These are phyloP conservation scores for Seriola quinqueradiata DNA, from an alignment of 2,113 vertebrate genomes.

Conservation along the genomic window DNA sequence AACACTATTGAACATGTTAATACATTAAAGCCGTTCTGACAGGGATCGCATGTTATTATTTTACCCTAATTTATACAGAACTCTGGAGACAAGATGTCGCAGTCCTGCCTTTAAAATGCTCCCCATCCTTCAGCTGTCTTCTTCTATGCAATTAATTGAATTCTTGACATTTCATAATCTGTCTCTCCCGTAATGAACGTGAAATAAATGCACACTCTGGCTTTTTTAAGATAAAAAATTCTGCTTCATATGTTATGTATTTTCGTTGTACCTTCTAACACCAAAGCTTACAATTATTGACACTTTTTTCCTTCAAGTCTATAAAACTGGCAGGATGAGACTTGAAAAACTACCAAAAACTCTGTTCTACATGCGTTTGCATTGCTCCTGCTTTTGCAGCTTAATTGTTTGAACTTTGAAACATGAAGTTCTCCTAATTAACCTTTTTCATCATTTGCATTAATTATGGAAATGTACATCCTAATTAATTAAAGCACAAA, in stretches of 20 bases:
- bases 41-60: constrained; percentile 9
- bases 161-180: constrained; percentile 6
- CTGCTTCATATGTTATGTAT: constrained; percentile 40
- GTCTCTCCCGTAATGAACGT: constrained; percentile 19
- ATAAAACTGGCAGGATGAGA: constrained; percentile 41
- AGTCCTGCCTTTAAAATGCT: constrained; percentile 5
- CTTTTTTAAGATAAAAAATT: constrained; percentile 59
- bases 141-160: constrained; percentile 35
- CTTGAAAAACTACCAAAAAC: constrained; percentile 53
- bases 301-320: constrained; percentile 36
- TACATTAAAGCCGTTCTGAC: constrained; percentile 40
- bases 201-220: constrained; percentile 61
- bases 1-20: constrained; percentile 40
- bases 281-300: constrained; percentile 1
- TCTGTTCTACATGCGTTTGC: neutral
- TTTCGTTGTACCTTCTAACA: constrained; percentile 52
- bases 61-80: neutral
- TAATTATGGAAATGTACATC: constrained; percentile 37
- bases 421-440: constrained; percentile 55
- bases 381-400: constrained; percentile 30
- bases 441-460: constrained; percentile 46
- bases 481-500: constrained; percentile 27
- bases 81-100: constrained; percentile 2
- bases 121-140: constrained; percentile 11
- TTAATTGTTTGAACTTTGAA: constrained; percentile 45